A percentile compares a stretch with the other conserved stretches of the same genome.
Conservation (phyloP, 2,888 invertebrate genomes). For the Cephus runcator region DNA sequence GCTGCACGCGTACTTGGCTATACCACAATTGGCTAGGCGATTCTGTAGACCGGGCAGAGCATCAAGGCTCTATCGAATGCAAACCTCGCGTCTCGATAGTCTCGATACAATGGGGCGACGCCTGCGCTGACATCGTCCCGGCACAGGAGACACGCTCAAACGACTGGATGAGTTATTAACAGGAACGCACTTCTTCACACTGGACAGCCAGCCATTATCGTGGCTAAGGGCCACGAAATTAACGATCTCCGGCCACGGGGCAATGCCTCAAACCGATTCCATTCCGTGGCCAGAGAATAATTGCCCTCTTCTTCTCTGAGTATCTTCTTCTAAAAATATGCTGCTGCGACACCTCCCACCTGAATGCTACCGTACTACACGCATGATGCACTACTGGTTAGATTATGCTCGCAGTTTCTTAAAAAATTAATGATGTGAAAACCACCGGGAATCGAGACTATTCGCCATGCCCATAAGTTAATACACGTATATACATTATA, state of each 20-base stretch:
- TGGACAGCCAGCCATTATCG: slow-evolving; percentile 34
- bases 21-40: no score
- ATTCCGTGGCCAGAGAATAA: slow-evolving; percentile 36
- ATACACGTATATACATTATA: background rate
- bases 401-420: slow-evolving; percentile 5
- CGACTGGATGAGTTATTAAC: background rate
- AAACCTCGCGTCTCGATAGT: no score
- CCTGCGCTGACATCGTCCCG: no score
- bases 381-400: slow-evolving; percentile 2
- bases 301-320: slow-evolving; percentile 1
- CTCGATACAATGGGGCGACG: no score
- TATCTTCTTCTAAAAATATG: slow-evolving; percentile 6
- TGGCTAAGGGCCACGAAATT: slow-evolving; percentile 45
- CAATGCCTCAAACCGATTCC: slow-evolving; percentile 54
- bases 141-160: no score
- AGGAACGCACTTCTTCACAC: background rate
- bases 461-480: background rate
- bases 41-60: no score
- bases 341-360: slow-evolving; percentile 13
- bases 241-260: slow-evolving; percentile 42
- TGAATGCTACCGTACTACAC: no score
- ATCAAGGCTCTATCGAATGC: no score
- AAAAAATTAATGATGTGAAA: background rate
- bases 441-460: background rate
- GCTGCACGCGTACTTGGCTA: no score